Base-by-base conservation (phyloP, 2,888 invertebrate species). In the Apodemia hepburni region DNA sequence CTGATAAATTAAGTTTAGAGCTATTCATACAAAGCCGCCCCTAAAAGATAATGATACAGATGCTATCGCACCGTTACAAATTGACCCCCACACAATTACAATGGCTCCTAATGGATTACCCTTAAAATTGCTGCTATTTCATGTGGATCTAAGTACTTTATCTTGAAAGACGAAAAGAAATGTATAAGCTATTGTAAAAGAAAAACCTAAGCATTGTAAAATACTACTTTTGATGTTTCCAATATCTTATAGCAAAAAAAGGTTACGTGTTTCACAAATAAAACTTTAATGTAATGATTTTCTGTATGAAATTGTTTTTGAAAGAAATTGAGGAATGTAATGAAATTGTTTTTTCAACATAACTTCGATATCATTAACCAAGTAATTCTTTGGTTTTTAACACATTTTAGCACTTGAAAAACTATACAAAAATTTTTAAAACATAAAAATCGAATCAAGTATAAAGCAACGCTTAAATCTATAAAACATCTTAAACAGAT, bases 71-170 rank as follows among this genome's bases (percentile, higher is more conserved):
- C 51, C 22, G 51, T 51, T 51, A 51, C 51, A 51, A 51, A 51
- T 54, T 54, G 54, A 54, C 51, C 54, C 54, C 54, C 54, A 54
- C 54, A 54, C 54, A 54, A 54, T 54, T 54, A 54, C 54, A 54
- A 54, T 54, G 54, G 54, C 54, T 54, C 54, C 54, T 54, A 54
- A 54, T 54, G 54, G 54, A 54, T 54, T 54, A 54, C 54, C 54
- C 54, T 54, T 54, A 54, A 54, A 54, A 54, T 54, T 54, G 54
- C 27, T 54, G 27, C 54, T 54, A 54, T 54, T 54, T 54, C 54
- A 27, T 27, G 54, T 54, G 54, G 54, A 54, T 54, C 54, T 54
- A 54, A 54, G 54, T 22, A 54, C 27, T 54, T 54, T 27, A 54
- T 54, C 54, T 54, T 54, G 54, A 54, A 54, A 54, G 54, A 54